A percentile compares a stretch with the other conserved stretches of the same genome.
These are phyloP conservation scores for Cryptoprocta ferox DNA, from an alignment of 2,797 vertebrate species.

Conservation along the genomic window DNA sequence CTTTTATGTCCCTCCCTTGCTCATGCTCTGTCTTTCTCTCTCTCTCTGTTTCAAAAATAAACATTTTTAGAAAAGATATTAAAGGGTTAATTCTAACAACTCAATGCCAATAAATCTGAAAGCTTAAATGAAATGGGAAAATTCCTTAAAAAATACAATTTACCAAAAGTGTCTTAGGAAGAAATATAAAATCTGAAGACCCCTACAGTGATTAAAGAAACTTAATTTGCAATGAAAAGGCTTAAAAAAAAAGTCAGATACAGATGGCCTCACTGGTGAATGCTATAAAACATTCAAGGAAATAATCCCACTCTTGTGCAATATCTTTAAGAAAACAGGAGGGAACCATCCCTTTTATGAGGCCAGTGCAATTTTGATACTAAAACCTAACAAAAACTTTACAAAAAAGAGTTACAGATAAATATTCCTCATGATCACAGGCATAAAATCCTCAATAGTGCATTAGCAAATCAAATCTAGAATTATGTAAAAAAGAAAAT, in stretches of 20 bases:
- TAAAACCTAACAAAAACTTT: neutral
- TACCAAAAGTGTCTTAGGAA: neutral
- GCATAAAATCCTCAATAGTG: neutral
- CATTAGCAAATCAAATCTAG: neutral
- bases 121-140: neutral
- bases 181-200: neutral
- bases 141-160: neutral
- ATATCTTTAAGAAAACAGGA: neutral
- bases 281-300: neutral
- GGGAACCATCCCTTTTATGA: neutral
- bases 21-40: too few species aligned
- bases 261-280: neutral
- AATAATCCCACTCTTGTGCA: neutral
- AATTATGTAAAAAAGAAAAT: neutral
- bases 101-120: neutral
- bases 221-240: conserved; percentile 1
- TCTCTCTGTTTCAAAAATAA: too few species aligned
- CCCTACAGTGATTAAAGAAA: neutral
- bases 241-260: neutral
- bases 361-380: neutral
- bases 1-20: too few species aligned
- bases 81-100: neutral
- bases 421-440: neutral
- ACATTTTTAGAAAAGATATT: neutral
- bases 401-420: neutral